Conservation (phyloP, 2,888 invertebrate species). For the Endomychus coccineus region DNA sequence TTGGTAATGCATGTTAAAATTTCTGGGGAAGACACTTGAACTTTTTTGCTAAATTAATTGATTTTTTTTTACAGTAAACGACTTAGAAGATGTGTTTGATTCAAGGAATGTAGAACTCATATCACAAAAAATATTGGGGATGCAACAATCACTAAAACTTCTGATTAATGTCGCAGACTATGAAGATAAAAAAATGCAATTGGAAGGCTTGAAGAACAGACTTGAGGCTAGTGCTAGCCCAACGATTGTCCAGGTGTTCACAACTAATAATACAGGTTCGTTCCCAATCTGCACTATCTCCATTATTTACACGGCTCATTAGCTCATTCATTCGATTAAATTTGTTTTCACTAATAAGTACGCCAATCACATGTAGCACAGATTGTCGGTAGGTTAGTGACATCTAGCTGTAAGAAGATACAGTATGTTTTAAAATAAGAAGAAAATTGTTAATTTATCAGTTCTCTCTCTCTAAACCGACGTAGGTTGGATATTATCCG, state of each 20-base stretch:
- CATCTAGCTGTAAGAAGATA: too few relatives aligned
- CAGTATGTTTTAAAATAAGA: too few relatives aligned
- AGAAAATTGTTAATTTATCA: too few relatives aligned
- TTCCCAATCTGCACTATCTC: too few relatives aligned
- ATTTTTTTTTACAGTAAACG: constrained; percentile 50
- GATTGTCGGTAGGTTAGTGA: too few relatives aligned
- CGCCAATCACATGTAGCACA: too few relatives aligned
- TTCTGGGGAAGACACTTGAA: too few relatives aligned
- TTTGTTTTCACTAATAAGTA: too few relatives aligned
- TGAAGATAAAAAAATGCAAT: constrained; percentile 65
- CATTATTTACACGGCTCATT: too few relatives aligned
- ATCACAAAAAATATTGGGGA: constrained; percentile 54
- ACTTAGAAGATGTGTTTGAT: constrained; percentile 73
- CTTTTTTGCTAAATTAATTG: constrained; percentile 1
- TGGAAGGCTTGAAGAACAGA: constrained; percentile 86
- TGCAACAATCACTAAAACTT: constrained; percentile 69
- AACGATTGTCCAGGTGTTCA: constrained; percentile 78
- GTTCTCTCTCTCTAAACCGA: too few relatives aligned
- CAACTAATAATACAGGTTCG: constrained; percentile 59
- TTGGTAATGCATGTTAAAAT: background rate
- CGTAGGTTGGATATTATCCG: too few relatives aligned
- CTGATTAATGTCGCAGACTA: constrained; percentile 60
- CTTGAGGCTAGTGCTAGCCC: constrained; percentile 87
- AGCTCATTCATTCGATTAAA: too few relatives aligned
- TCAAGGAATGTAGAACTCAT: constrained; percentile 54